Percentiles rank a stretch among this genome's conserved stretches.
Conservation (phyloP, 2,113 vertebrate species). For the Pholis gunnellus region DNA sequence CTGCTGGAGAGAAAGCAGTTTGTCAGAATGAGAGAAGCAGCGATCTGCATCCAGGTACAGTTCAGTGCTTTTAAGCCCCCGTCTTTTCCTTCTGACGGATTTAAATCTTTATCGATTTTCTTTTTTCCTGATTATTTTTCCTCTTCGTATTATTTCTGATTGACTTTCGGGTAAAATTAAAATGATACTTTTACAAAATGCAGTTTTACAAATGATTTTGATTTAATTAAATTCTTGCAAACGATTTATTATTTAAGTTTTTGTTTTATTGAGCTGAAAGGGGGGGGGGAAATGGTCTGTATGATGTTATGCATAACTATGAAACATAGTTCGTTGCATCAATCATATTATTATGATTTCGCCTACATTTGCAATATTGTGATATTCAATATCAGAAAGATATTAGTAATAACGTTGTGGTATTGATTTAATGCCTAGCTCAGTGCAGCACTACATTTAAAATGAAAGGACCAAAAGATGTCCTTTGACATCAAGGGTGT, state of each 20-base stretch:
- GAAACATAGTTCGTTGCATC: not conserved
- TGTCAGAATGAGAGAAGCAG: slow-evolving; percentile 86
- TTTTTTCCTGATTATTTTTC: not conserved
- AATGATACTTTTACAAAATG: not conserved
- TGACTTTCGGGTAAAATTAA: not conserved
- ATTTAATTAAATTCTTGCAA: not conserved
- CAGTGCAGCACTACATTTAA: not conserved
- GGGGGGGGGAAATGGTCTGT: not conserved
- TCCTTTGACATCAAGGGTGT: not conserved
- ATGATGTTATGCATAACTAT: not conserved
- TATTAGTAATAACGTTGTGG: not conserved
- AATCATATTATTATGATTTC: not conserved
- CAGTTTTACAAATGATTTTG: not conserved
- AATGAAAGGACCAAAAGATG: not conserved
- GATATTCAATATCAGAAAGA: not conserved
- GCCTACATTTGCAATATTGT: not conserved
- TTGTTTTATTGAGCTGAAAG: not conserved
- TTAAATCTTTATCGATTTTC: not conserved
- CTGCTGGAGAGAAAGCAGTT: slow-evolving; percentile 90
- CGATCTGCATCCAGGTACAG: slow-evolving; percentile 90
- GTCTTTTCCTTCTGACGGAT: not conserved
- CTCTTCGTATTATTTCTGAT: not conserved
- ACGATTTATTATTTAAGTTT: not conserved
- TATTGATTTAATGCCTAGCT: not conserved
- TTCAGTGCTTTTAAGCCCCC: slow-evolving; percentile 28